Percentiles rank a stretch among this genome's conserved stretches.
These are phyloP conservation scores for Gonioctena quinquepunctata DNA, from an alignment of 1,140 invertebrate genomes.

Conservation along the genomic window DNA sequence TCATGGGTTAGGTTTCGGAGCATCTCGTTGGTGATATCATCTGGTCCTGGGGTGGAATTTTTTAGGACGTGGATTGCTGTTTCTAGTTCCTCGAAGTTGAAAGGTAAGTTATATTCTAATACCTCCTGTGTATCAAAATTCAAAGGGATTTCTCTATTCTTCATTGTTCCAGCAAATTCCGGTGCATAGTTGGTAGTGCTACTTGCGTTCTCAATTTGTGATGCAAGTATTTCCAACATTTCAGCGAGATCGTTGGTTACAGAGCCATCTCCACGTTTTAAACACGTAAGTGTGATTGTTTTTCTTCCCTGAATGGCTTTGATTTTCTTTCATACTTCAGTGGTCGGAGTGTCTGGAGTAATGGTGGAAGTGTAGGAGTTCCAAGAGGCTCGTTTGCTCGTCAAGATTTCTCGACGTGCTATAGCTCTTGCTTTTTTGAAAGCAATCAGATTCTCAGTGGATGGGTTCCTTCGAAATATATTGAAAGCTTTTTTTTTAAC, in stretches of 20 bases:
- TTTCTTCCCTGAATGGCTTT: not conserved
- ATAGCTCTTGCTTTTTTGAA: constrained; percentile 7
- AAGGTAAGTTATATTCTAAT: not conserved
- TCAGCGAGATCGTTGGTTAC: not conserved
- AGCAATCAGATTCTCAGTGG: not conserved
- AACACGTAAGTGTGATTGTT: not conserved
- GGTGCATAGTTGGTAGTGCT: too few relatives aligned
- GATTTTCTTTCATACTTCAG: not conserved
- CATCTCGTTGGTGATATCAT: not conserved
- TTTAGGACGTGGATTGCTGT: not conserved
- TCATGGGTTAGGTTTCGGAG: not conserved
- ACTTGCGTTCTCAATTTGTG: too few relatives aligned
- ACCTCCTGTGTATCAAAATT: not conserved
- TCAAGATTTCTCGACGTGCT: not conserved
- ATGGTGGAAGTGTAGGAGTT: constrained; percentile 4
- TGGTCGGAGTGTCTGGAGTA: not conserved
- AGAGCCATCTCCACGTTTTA: not conserved
- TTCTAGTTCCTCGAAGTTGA: not conserved
- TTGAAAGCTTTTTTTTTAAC: constrained; percentile 2
- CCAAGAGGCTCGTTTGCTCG: not conserved
- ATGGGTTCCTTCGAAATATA: not conserved
- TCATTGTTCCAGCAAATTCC: too few relatives aligned
- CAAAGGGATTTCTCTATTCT: not conserved
- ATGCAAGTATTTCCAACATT: too few relatives aligned
- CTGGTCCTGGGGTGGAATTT: constrained; percentile 1